These are phyloP conservation scores for Takifugu flavidus DNA, from an alignment of 2,113 vertebrate species.

Conservation along the genomic window DNA sequence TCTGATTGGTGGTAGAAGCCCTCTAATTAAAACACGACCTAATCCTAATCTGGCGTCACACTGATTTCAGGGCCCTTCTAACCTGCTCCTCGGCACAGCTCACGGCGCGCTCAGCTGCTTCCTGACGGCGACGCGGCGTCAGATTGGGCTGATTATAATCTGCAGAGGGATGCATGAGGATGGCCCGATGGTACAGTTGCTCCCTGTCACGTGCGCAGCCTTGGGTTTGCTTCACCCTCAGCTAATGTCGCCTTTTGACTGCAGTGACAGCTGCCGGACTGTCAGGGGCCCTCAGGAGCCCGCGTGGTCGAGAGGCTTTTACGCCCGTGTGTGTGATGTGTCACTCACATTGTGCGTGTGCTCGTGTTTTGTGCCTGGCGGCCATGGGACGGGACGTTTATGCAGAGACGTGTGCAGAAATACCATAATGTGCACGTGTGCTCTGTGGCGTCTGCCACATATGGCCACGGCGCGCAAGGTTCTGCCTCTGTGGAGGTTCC, in stretches of 20 bases:
- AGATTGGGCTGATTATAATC: conserved; percentile 31
- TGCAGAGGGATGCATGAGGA: conserved; percentile 30
- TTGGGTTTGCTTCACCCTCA: conserved; percentile 52
- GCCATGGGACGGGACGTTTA: conserved; percentile 33
- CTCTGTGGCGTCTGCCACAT: not conserved
- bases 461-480: not conserved
- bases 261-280: conserved; percentile 71
- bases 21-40: conserved; percentile 39
- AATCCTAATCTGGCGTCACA: not conserved
- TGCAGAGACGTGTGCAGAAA: conserved; percentile 53
- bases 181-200: conserved; percentile 40
- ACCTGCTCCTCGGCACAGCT: not conserved
- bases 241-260: conserved; percentile 69
- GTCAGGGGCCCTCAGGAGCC: conserved; percentile 55
- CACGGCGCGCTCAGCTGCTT: not conserved
- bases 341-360: conserved; percentile 41
- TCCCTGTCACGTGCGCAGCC: conserved; percentile 54
- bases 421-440: conserved; percentile 29
- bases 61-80: not conserved
- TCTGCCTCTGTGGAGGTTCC: no score
- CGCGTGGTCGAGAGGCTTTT: conserved; percentile 35
- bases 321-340: conserved; percentile 53
- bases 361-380: conserved; percentile 19
- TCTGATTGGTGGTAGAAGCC: conserved; percentile 40
- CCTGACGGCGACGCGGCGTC: not conserved